These are phyloP conservation scores for Epinotia bilunana DNA, from an alignment of 2,888 invertebrate species.

Conservation along the genomic window DNA sequence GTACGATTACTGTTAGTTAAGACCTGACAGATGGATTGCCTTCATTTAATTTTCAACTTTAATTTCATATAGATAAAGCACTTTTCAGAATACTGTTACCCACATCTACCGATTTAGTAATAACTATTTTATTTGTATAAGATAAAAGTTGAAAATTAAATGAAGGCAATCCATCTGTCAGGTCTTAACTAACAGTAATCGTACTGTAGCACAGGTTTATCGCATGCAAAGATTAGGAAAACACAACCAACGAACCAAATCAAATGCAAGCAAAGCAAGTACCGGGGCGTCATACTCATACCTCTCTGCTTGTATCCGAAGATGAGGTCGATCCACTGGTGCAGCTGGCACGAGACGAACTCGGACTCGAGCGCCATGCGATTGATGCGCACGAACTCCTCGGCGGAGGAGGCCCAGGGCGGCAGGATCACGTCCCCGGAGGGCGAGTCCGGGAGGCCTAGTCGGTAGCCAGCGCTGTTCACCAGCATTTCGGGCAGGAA, in stretches of 20 bases:
- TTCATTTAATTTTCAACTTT: no score
- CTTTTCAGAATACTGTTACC: no score
- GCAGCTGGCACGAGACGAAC: constrained; percentile 99
- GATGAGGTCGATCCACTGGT: constrained; percentile 99
- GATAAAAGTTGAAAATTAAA: no score
- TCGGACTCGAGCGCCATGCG: constrained; percentile 99
- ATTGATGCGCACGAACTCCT: constrained; percentile 99
- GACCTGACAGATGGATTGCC: no score
- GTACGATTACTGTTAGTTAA: no score
- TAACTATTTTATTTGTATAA: no score
- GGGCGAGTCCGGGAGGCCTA: constrained; percentile 95
- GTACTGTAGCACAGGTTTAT: no score
- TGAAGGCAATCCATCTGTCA: no score
- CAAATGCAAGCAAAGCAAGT: not conserved
- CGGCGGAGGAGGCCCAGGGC: constrained; percentile 98
- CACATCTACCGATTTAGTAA: no score
- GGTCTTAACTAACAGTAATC: no score
- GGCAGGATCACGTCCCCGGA: constrained; percentile 95
- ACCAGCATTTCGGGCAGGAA: constrained; percentile 99
- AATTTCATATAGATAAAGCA: no score
- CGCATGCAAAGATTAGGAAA: not conserved
- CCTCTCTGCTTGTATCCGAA: constrained; percentile 99
- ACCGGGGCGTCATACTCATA: constrained; percentile 73
- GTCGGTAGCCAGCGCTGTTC: constrained; percentile 91
- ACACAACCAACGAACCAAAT: not conserved